phyloP scores from a whole-genome alignment of 1,140 invertebrate genomes.

The Diploscapter pachys region DNA sequence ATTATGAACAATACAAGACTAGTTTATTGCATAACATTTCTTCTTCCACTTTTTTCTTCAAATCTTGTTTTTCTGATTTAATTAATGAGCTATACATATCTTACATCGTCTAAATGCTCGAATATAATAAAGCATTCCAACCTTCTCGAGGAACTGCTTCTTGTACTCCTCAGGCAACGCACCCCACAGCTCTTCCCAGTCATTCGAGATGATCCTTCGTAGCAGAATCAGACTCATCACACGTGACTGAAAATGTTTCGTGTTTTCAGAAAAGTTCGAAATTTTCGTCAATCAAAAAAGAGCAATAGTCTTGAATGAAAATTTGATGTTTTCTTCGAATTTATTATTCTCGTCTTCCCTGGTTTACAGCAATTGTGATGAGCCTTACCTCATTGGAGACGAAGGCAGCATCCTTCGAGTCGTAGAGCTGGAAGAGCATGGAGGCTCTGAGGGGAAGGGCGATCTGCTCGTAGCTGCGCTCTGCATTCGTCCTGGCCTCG shows the following conservation, averaged over 20 bases:
- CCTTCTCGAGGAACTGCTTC: conserved; percentile 13
- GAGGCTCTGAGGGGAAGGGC: neutral
- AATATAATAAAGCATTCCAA: neutral
- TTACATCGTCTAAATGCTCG: neutral
- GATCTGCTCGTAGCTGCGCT: conserved; percentile 3
- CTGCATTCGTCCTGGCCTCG: conserved; percentile 3
- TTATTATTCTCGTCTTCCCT: neutral
- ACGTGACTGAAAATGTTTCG: conserved; percentile 53
- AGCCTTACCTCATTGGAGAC: too few relatives aligned
- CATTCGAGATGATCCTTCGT: conserved; percentile 78
- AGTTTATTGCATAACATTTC: too few relatives aligned
- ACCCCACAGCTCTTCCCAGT: conserved; percentile 84
- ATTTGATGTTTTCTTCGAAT: neutral
- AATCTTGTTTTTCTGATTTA: too few relatives aligned
- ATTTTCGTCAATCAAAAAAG: too few relatives aligned
- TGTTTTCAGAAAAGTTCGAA: too few relatives aligned
- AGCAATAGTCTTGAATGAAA: conserved; percentile 60
- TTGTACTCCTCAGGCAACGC: conserved; percentile 65
- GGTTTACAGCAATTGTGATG: too few relatives aligned
- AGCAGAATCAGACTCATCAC: conserved; percentile 84
- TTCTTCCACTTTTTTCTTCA: too few relatives aligned
- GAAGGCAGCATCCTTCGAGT: conserved; percentile 3
- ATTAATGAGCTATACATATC: too few relatives aligned
- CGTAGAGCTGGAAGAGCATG: conserved; percentile 10
- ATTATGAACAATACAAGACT: too few relatives aligned